Evolutionary conservation across 2,888 invertebrate genomes (phyloP).

Genomic region (Lycia hirtaria): DNA sequence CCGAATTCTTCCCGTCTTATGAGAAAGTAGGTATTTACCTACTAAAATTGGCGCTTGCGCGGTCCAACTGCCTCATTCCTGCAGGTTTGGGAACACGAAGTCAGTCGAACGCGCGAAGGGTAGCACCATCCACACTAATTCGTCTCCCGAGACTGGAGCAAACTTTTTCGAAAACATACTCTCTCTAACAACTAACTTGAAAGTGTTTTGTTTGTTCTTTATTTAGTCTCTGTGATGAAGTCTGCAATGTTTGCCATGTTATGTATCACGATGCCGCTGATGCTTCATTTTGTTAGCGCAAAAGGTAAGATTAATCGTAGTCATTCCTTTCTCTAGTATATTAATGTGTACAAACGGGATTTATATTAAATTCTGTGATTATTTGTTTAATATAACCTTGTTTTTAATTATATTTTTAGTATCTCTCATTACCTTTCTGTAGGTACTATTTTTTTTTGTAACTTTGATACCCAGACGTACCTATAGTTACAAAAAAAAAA

Average conservation of each 20-base stretch:
- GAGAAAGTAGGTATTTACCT: no score
- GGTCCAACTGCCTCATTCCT: conserved; percentile 12
- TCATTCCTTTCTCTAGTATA: conserved; percentile 21
- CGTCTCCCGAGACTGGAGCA: conserved; percentile 1
- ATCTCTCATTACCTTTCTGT: no score
- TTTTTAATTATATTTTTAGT: no score
- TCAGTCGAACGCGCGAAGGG: conserved; percentile 41
- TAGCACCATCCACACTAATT: conserved; percentile 25
- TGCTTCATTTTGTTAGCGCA: conserved; percentile 49
- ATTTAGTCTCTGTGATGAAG: conserved; percentile 9
- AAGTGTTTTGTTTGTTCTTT: background rate
- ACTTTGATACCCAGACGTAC: no score
- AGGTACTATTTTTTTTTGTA: no score
- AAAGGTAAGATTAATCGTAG: conserved; percentile 53
- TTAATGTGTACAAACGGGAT: conserved; percentile 15
- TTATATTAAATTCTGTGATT: conserved; percentile 19
- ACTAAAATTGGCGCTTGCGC: conserved; percentile 52
- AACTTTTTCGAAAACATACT: conserved; percentile 35
- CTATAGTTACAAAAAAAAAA: no score
- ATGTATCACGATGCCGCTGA: conserved; percentile 43
- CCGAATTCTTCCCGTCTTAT: background rate
- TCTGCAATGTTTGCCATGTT: conserved; percentile 45
- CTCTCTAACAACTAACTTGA: background rate
- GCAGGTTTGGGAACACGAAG: conserved; percentile 23
- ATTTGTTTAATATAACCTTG: background rate